Conservation (phyloP, 1,140 invertebrate species). For the Drosophila lacertosa region DNA sequence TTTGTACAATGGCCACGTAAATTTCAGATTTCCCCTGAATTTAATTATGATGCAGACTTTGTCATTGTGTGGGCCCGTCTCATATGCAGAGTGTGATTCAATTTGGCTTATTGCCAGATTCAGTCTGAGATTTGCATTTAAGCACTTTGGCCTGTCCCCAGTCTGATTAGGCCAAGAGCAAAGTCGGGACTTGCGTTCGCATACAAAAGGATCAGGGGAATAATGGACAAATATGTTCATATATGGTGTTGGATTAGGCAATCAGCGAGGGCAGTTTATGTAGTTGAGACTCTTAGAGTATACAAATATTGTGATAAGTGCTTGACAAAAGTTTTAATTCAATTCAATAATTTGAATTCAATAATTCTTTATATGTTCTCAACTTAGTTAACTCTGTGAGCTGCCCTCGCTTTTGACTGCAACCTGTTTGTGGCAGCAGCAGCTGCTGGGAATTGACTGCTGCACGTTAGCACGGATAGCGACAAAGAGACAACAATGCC, state of each 20-base stretch:
- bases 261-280: background rate
- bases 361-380: too few relatives aligned
- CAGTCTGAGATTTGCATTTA: background rate
- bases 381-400: too few relatives aligned
- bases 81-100: background rate
- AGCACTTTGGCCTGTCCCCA: background rate
- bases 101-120: background rate
- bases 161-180: background rate
- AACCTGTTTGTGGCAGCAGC: background rate
- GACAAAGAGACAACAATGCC: conserved; percentile 4
- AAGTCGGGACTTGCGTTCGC: background rate
- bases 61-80: background rate
- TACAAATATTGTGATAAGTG: too few relatives aligned
- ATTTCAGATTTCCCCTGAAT: background rate
- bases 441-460: conserved; percentile 5
- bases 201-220: background rate
- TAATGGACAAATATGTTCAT: too few relatives aligned
- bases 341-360: too few relatives aligned
- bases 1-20: conserved; percentile 12
- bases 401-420: too few relatives aligned
- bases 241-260: background rate
- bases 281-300: too few relatives aligned
- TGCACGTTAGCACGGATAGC: background rate
- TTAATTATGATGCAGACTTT: background rate
- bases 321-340: too few relatives aligned